Conservation (phyloP, 2,797 vertebrate species). For the Pseudomugil gertrudae region DNA sequence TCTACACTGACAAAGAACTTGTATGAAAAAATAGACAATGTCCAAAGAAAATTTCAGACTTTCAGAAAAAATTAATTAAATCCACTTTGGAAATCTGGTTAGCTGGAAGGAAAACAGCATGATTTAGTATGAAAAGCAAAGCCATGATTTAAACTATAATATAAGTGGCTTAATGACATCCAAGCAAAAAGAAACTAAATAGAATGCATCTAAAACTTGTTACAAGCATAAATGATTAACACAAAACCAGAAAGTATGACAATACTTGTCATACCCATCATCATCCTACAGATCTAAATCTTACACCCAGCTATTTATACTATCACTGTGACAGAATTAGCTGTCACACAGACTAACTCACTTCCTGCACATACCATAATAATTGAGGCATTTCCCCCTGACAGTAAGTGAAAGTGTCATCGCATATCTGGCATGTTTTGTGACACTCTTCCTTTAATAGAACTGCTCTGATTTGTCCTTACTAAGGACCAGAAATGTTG, state of each 20-base stretch:
- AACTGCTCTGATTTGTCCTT: conserved; percentile 37
- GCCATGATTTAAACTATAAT: too few species aligned
- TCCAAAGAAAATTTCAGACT: neutral
- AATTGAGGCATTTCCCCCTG: conserved; percentile 33
- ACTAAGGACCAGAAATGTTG: conserved; percentile 22
- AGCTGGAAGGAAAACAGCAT: too few species aligned
- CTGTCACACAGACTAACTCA: conserved; percentile 5
- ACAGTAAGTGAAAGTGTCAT: conserved; percentile 17
- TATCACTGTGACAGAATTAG: conserved; percentile 44
- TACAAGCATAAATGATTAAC: neutral
- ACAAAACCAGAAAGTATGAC: neutral
- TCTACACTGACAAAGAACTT: too few species aligned
- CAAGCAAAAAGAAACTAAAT: neutral
- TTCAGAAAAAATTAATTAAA: conserved; percentile 4
- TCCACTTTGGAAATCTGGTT: neutral
- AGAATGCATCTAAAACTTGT: conserved; percentile 1
- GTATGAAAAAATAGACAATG: too few species aligned
- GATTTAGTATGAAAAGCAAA: too few species aligned
- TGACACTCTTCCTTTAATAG: conserved; percentile 30
- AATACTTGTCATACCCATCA: neutral
- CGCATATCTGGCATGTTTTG: conserved; percentile 44
- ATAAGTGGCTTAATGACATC: too few species aligned
- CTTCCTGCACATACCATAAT: conserved; percentile 35
- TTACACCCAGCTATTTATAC: conserved; percentile 36
- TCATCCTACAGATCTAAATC: conserved; percentile 23